Evolutionary conservation across 23 tunicate genomes (phyloP), one percentile per base, ranked within the genome.

Genomic region (Halocynthia aurantium): DNA sequence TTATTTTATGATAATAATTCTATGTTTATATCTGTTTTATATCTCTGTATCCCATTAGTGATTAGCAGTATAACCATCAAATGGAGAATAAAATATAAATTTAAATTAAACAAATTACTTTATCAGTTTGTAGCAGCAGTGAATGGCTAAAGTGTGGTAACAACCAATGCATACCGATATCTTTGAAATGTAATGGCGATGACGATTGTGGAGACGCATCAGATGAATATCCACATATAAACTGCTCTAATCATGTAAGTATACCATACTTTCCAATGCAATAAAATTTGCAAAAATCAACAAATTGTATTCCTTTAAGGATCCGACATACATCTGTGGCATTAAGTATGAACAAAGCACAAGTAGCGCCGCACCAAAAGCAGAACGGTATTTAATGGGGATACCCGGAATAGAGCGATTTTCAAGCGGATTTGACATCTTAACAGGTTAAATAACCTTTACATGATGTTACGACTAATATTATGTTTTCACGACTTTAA

Each of bases 121-220:
- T 31, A 31, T 60, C 77, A 84, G 88, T 67, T 69, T 79, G 80
- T 58, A 54, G 57, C 11, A 40, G 10, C 55, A 17, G 13, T 75
- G 82, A 69, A 10, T 60, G 61, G 70, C 62, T 49, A 22, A 63
- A 62, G 6, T 85, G 90, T 77, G 78, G 55, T 8, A 90, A 90
- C 77, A 72, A 74, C 5, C 55, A 90, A 62, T 90, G 97, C 52
- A 85, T 90, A 13, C 69, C 77, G 5, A 52, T 7, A 6, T 13
- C 13, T 50, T 81, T 72, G 73, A 52, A 18, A 11, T 90, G 97
- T 63, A 90, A 90, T 71, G 90, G 90, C 18, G 97, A 90, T 52
- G 90, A 90, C 52, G 97, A 90, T 55, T 90, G 97, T 53, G 97
- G 97, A 21, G 97, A 90, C 70, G 77, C 80, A 50, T 79, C 81